Percentiles rank a stretch among this genome's conserved stretches.
phyloP scores from a whole-genome alignment of 2,888 invertebrate species.

The Chalcosyrphus nemorum region DNA sequence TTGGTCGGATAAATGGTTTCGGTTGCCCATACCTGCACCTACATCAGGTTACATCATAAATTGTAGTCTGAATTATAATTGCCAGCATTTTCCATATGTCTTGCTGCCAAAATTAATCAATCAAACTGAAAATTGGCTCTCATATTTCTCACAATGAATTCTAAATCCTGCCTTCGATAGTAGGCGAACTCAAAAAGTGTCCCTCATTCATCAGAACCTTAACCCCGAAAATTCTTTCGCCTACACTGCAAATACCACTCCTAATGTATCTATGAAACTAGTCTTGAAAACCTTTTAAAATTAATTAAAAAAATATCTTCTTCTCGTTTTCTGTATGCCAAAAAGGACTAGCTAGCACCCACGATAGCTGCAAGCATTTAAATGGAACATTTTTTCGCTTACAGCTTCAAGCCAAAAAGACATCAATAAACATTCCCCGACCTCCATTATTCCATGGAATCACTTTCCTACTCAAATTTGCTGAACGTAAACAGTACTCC shows the following conservation, averaged over 20 bases:
- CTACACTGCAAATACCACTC: background rate
- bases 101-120: too few relatives aligned
- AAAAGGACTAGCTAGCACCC: background rate
- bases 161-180: too few relatives aligned
- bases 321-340: too few relatives aligned
- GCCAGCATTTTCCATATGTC: too few relatives aligned
- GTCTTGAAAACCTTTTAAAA: background rate
- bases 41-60: too few relatives aligned
- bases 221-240: background rate
- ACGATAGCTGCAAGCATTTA: background rate
- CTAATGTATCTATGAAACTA: background rate
- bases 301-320: background rate
- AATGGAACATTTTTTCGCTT: background rate
- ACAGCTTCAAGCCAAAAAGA: background rate
- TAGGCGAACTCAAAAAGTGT: too few relatives aligned
- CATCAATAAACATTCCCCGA: background rate
- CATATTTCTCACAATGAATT: too few relatives aligned
- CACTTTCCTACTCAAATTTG: background rate
- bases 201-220: too few relatives aligned
- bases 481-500: background rate
- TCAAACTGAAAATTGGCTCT: too few relatives aligned
- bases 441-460: background rate
- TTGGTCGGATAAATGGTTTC: too few relatives aligned
- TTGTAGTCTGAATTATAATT: too few relatives aligned
- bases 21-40: too few relatives aligned